phyloP scores from a whole-genome alignment of 2,113 vertebrate species.

The Caranx melampygus region DNA sequence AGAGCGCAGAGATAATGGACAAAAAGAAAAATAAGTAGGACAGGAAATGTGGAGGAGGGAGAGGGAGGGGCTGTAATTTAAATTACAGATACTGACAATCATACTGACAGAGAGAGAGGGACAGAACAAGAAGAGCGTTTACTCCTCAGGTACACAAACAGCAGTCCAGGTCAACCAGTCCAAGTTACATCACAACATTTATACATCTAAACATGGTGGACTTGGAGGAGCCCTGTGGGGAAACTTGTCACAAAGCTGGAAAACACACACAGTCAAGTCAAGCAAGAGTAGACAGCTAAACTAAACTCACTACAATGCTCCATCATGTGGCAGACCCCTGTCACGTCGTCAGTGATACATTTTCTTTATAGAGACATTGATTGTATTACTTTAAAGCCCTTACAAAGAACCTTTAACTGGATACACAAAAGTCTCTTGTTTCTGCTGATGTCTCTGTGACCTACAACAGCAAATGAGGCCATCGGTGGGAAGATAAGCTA shows the following conservation, averaged over 20 bases:
- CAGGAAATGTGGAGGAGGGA: background rate
- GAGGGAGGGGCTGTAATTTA: background rate
- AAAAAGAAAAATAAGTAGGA: slow-evolving; percentile 48
- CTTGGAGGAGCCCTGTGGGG: background rate
- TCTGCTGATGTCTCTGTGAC: too few species aligned
- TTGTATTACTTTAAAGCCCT: too few species aligned
- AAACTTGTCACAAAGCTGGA: background rate
- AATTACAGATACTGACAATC: slow-evolving; percentile 21
- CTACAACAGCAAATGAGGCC: too few species aligned
- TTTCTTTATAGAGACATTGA: too few species aligned
- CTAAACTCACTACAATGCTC: too few species aligned
- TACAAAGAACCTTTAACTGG: too few species aligned
- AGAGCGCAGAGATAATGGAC: slow-evolving; percentile 39
- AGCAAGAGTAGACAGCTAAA: too few species aligned
- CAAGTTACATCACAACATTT: background rate
- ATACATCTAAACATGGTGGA: background rate
- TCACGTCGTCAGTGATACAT: too few species aligned
- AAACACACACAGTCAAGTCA: too few species aligned
- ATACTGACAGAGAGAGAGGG: slow-evolving; percentile 7
- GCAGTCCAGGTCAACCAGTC: background rate
- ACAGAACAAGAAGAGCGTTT: background rate
- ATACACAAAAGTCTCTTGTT: too few species aligned
- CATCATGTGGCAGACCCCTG: too few species aligned
- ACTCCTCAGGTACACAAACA: slow-evolving; percentile 3
- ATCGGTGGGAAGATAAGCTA: too few species aligned